Percentiles rank a stretch among this genome's conserved stretches.
These are phyloP conservation scores for western clawed frog (Xenopus tropicalis) DNA, from an alignment of 2,113 vertebrate genomes.

Conservation along the genomic window DNA sequence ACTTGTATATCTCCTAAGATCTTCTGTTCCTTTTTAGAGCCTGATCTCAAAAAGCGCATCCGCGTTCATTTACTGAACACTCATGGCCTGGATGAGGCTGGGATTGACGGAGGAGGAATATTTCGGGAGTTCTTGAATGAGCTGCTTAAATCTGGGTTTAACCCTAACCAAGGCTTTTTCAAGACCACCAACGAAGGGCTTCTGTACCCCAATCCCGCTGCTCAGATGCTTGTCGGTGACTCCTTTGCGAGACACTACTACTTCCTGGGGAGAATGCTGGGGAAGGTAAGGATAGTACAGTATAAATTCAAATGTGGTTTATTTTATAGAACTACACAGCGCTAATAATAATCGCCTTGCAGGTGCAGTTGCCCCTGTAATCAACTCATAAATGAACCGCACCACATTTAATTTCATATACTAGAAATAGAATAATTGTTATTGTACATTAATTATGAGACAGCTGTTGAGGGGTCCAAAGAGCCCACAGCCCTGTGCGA, in stretches of 20 bases:
- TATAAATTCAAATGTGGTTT: no score
- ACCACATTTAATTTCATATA: no score
- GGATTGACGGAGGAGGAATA: slow-evolving; percentile 95
- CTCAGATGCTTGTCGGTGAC: slow-evolving; percentile 89
- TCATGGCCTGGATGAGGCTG: slow-evolving; percentile 93
- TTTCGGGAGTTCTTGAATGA: slow-evolving; percentile 97
- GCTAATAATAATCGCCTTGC: no score
- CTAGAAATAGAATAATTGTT: no score
- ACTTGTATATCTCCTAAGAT: neutral
- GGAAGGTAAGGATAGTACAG: slow-evolving; percentile 76
- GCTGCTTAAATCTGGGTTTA: slow-evolving; percentile 94
- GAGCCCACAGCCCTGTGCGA: no score
- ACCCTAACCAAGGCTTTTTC: slow-evolving; percentile 96
- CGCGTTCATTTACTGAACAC: slow-evolving; percentile 93
- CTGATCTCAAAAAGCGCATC: slow-evolving; percentile 91
- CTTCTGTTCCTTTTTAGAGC: slow-evolving; percentile 66
- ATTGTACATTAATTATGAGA: no score
- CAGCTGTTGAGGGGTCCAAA: no score
- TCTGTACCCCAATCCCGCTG: slow-evolving; percentile 89
- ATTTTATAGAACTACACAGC: no score
- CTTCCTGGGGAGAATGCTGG: slow-evolving; percentile 94
- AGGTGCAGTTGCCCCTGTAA: no score
- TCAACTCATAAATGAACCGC: no score
- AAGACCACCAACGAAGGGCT: slow-evolving; percentile 95
- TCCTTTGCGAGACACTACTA: slow-evolving; percentile 94